Percentiles rank a stretch among this genome's conserved stretches.
These are phyloP conservation scores for Aphyosemion australe DNA, from an alignment of 2,113 vertebrate genomes.

Conservation along the genomic window DNA sequence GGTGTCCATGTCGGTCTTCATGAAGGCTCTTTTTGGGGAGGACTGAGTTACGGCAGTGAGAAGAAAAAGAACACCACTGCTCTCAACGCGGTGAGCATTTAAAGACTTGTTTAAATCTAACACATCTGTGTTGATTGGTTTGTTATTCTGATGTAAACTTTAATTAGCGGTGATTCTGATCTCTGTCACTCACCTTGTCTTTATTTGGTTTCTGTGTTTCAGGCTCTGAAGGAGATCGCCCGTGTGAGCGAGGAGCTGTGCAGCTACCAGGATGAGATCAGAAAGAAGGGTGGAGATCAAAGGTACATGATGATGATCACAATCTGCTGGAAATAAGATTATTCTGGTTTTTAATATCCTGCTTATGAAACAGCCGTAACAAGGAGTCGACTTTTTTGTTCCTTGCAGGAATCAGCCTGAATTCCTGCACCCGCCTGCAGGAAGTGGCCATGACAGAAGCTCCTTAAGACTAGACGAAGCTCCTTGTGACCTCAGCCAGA, in stretches of 20 bases:
- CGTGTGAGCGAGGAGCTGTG: constrained; percentile 96
- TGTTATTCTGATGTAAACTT: neutral
- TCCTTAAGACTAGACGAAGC: constrained; percentile 59
- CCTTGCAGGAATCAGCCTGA: constrained; percentile 64
- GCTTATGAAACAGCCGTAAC: neutral
- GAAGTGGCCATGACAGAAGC: constrained; percentile 61
- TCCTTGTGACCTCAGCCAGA: constrained; percentile 62
- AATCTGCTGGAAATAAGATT: neutral
- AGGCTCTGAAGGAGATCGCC: constrained; percentile 97
- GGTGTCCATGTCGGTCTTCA: constrained; percentile 1
- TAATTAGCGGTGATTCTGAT: constrained; percentile 1
- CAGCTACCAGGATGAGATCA: constrained; percentile 95
- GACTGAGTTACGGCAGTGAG: constrained; percentile 69
- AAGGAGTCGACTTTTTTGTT: constrained; percentile 4
- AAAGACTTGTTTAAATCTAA: no score
- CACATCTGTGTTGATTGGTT: no score
- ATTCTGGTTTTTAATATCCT: no score
- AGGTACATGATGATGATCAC: constrained; percentile 74
- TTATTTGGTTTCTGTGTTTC: constrained; percentile 40
- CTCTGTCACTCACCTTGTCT: constrained; percentile 9
- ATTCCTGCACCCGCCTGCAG: constrained; percentile 68
- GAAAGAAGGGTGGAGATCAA: constrained; percentile 80
- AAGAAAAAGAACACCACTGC: constrained; percentile 82
- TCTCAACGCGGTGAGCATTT: constrained; percentile 88
- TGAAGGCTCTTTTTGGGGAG: constrained; percentile 38